These are phyloP conservation scores for Andrena hattorfiana DNA, from an alignment of 2,888 invertebrate genomes.

Conservation along the genomic window DNA sequence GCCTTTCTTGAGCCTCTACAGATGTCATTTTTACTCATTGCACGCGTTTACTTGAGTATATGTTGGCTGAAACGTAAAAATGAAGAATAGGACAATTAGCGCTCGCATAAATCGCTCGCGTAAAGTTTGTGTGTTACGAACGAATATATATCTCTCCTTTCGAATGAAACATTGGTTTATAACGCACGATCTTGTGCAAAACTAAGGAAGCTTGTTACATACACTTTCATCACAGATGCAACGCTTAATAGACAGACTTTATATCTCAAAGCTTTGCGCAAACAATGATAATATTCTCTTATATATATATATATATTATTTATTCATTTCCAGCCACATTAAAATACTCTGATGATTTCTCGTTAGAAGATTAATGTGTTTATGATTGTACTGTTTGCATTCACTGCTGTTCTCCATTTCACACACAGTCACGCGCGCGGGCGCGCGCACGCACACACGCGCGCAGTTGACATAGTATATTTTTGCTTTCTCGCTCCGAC, in stretches of 20 bases:
- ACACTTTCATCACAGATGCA: not conserved
- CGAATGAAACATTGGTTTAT: not conserved
- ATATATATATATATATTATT: not conserved
- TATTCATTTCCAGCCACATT: not conserved
- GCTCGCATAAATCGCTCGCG: not conserved
- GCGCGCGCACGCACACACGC: too few species aligned
- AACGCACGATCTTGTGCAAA: not conserved
- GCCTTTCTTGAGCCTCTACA: conserved; percentile 24
- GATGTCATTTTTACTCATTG: conserved; percentile 61
- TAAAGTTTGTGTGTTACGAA: not conserved
- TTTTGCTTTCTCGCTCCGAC: not conserved
- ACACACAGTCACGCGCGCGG: too few species aligned
- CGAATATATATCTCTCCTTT: not conserved
- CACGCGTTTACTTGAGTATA: conserved; percentile 27
- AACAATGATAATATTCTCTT: not conserved
- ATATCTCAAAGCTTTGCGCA: not conserved
- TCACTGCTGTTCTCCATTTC: not conserved
- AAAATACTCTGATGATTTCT: conserved; percentile 1
- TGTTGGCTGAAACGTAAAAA: conserved; percentile 12
- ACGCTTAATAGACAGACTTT: not conserved
- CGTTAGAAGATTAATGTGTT: not conserved
- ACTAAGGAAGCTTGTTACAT: not conserved
- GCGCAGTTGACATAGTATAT: not conserved
- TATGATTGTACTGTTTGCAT: not conserved
- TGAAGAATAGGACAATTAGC: conserved; percentile 8